Evolutionary conservation across 2,888 invertebrate genomes (phyloP).

Genomic region (Pammene aurita): DNA sequence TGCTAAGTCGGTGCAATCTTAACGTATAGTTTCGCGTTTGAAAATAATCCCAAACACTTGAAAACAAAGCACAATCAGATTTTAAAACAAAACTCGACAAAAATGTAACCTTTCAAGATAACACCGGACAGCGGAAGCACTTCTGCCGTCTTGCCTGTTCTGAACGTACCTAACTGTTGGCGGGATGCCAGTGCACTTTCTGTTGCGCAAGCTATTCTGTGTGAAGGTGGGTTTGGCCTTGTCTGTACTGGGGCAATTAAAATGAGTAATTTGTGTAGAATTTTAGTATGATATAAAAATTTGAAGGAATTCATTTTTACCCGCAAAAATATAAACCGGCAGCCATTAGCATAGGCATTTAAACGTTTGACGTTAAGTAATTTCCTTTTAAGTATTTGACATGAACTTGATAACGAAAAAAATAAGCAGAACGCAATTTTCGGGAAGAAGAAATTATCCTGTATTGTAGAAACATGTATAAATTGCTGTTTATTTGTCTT

Average conservation of each 20-base stretch:
- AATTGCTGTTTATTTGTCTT: too few relatives aligned
- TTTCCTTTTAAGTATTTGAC: too few relatives aligned
- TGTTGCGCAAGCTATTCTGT: constrained; percentile 49
- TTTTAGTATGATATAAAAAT: background rate
- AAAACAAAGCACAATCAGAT: constrained; percentile 30
- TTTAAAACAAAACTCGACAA: constrained; percentile 30
- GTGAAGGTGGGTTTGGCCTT: constrained; percentile 7
- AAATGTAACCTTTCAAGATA: constrained; percentile 38
- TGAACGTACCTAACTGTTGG: constrained; percentile 47
- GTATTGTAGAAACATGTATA: too few relatives aligned
- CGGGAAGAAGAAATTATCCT: too few relatives aligned
- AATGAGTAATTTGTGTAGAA: constrained; percentile 1
- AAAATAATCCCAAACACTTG: background rate
- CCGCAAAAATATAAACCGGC: too few relatives aligned
- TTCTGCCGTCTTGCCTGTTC: constrained; percentile 30
- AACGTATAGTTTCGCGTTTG: too few relatives aligned
- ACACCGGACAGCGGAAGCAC: constrained; percentile 37
- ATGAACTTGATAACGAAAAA: too few relatives aligned
- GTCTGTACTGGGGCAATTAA: background rate
- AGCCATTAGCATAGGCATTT: too few relatives aligned
- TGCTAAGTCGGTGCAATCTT: too few relatives aligned
- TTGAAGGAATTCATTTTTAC: too few relatives aligned
- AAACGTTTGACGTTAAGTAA: too few relatives aligned
- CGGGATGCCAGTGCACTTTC: constrained; percentile 56
- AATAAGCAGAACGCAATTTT: too few relatives aligned